These are phyloP conservation scores for Drosophila austrosaltans DNA, from an alignment of 2,888 invertebrate species.

Conservation along the genomic window DNA sequence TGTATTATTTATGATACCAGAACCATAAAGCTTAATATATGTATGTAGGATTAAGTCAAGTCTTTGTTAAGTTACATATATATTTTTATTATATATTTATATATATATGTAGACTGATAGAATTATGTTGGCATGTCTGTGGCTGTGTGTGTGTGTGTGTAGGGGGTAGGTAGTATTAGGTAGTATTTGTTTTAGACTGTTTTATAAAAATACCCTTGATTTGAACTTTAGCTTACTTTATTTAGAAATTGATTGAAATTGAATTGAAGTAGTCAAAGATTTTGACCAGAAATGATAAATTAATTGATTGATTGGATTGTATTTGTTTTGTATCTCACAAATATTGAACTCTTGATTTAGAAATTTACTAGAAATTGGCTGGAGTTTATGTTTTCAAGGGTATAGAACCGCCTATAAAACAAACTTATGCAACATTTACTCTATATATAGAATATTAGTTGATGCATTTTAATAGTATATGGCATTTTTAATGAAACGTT, in stretches of 20 bases:
- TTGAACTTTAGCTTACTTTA: too few relatives aligned
- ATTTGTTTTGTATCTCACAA: too few relatives aligned
- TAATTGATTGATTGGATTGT: too few relatives aligned
- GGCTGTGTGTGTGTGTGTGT: too few relatives aligned
- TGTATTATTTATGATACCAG: constrained; percentile 54
- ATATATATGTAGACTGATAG: constrained; percentile 34
- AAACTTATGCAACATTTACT: constrained; percentile 10
- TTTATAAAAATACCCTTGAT: neutral
- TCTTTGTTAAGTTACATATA: constrained; percentile 64
- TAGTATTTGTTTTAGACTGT: constrained; percentile 1
- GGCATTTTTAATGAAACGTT: constrained; percentile 47
- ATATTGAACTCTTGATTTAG: too few relatives aligned
- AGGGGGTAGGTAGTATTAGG: constrained; percentile 1
- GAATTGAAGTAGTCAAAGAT: too few relatives aligned
- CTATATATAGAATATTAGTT: constrained; percentile 21
- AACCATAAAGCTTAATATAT: constrained; percentile 70
- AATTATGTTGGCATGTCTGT: constrained; percentile 15
- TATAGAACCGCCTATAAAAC: too few relatives aligned
- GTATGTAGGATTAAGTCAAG: constrained; percentile 37
- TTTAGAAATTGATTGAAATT: too few relatives aligned
- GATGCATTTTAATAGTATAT: constrained; percentile 35
- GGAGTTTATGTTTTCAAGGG: too few relatives aligned
- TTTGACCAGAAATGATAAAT: too few relatives aligned
- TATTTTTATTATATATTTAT: constrained; percentile 56
- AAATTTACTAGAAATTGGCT: too few relatives aligned